Evolutionary conservation across 2,888 invertebrate species (phyloP), one percentile per base, ranked within the genome.

Genomic region (Himalopsyche kuldschensis): DNA sequence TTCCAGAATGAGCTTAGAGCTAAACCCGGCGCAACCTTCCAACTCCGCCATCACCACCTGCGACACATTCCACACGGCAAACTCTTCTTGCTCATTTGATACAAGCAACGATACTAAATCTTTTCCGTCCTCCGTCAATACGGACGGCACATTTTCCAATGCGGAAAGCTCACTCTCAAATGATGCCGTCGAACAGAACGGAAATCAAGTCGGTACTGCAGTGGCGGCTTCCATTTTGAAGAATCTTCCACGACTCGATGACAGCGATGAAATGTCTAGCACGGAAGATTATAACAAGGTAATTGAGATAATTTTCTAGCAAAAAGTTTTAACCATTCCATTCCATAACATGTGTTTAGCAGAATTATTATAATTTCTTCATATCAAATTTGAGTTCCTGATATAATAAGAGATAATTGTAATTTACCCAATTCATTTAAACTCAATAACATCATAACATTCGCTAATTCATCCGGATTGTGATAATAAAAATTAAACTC

Each of bases 41-140:
- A 90, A 90, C 81, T 89, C 91, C 5, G 89, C 89, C 1, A 87
- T 90, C 86, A 88, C 88, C 0, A 89, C 94, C 81, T 94, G 93
- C 85, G 95, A 95, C 87, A 94, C 95, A 0, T 96, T 95, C 90
- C 96, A 96, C 90, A 96, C 96, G 27, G 95, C 96, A 0, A 92
- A 94, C 6, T 93, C 94, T 0, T 92, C 93, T 85, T 92, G 91
- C 82, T 90, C 90, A 41, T 86, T 89, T n/a, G 88, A 88, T n/a
- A 89, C 90, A 17, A 82, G 78, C 8, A 76, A 83, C 24, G 86
- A 86, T 32, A 89, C 82, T 31, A 88, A 88, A 31, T 82, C 86
- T 2, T 83, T 85, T 63, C 85, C 86, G 3, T 84, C 87, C 2
- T 86, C 85, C 86, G 80, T 88, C 88, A 88, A 48, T 46, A 87